These are phyloP conservation scores for Rhimphoctona megacephalus DNA, from an alignment of 2,888 invertebrate genomes.

Conservation along the genomic window DNA sequence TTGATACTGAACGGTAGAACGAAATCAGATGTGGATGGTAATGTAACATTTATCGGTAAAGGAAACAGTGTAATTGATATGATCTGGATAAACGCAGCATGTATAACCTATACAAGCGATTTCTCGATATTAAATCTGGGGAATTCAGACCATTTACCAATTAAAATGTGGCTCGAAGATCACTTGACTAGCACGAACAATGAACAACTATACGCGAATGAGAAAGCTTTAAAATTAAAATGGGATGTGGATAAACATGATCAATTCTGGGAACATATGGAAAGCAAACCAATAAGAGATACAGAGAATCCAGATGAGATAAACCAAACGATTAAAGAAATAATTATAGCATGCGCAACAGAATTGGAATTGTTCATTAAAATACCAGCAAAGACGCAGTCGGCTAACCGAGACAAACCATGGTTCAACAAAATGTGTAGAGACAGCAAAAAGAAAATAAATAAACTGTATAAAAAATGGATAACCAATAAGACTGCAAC, in stretches of 20 bases:
- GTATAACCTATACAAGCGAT: background rate
- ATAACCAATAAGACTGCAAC: background rate
- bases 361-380: background rate
- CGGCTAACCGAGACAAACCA: background rate
- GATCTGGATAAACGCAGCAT: constrained; percentile 24
- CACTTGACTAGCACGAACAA: background rate
- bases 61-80: constrained; percentile 25
- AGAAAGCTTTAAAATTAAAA: background rate
- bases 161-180: background rate
- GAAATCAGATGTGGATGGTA: background rate
- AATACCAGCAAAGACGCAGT: background rate
- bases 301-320: background rate
- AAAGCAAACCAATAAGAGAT: background rate
- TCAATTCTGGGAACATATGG: background rate
- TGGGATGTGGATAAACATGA: background rate
- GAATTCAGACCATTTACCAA: constrained; percentile 29
- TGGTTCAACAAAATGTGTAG: background rate
- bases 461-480: constrained; percentile 12
- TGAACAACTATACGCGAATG: background rate
- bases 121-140: constrained; percentile 9
- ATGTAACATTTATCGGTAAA: constrained; percentile 18
- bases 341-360: background rate
- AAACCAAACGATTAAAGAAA: background rate
- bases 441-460: background rate
- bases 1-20: constrained; percentile 22